A percentile compares a stretch with the other conserved stretches of the same genome.
Evolutionary conservation across 2,888 invertebrate species (phyloP).

Genomic region (Protophormia terraenovae): DNA sequence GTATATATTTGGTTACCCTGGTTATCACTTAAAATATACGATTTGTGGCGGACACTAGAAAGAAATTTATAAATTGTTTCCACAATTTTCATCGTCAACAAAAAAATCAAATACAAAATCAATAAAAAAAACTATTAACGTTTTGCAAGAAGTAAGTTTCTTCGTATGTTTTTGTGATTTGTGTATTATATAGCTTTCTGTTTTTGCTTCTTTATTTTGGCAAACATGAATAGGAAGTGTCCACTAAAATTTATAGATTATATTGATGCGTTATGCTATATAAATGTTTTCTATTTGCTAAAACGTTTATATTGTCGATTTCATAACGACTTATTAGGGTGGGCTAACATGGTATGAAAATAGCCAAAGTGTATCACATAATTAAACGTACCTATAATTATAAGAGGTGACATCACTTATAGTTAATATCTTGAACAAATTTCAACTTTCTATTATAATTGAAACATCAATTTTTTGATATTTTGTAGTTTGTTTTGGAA

Average conservation of each 20-base stretch:
- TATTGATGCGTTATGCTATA: neutral
- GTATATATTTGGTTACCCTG: too few species aligned
- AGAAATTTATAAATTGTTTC: neutral
- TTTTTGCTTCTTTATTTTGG: neutral
- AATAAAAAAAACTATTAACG: neutral
- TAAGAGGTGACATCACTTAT: too few species aligned
- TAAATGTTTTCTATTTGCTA: neutral
- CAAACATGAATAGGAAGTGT: neutral
- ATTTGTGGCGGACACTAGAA: neutral
- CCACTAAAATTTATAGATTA: neutral
- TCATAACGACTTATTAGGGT: neutral
- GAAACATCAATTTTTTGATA: too few species aligned
- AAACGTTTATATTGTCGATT: neutral
- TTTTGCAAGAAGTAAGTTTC: neutral
- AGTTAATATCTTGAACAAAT: too few species aligned
- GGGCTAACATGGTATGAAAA: too few species aligned
- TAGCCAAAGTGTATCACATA: too few species aligned
- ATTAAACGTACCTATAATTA: too few species aligned
- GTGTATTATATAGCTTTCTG: neutral
- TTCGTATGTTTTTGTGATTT: neutral
- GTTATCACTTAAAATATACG: neutral
- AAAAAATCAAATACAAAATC: neutral
- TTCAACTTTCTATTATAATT: too few species aligned
- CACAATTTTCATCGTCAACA: neutral
- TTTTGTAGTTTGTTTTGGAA: too few species aligned